Evolutionary conservation across 2,797 vertebrate species (phyloP).

Genomic region (Prunella strophiata): DNA sequence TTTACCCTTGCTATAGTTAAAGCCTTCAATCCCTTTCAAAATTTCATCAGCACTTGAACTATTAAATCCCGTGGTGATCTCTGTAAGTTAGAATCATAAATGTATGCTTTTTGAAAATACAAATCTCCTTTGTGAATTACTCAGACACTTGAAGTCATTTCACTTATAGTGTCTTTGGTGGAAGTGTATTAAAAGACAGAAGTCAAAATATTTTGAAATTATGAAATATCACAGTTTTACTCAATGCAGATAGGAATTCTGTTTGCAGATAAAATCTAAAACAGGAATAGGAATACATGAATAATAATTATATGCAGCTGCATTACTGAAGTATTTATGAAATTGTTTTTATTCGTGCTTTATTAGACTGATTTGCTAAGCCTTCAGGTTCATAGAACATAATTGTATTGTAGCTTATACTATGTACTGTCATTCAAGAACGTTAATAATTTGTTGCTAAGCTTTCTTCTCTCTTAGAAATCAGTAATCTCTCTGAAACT

Average conservation of each 20-base stretch:
- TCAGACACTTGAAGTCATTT: background rate
- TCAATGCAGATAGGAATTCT: background rate
- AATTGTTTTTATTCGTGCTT: background rate
- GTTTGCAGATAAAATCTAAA: conserved; percentile 10
- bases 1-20: background rate
- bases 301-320: background rate
- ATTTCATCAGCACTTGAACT: background rate
- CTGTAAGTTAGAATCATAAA: background rate
- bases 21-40: background rate
- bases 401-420: background rate
- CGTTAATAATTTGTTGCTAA: background rate
- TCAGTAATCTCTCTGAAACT: background rate
- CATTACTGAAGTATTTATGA: background rate
- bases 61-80: background rate
- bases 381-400: background rate
- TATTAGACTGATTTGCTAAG: conserved; percentile 12
- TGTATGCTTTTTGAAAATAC: background rate
- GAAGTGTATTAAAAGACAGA: background rate
- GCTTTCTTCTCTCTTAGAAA: background rate
- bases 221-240: background rate
- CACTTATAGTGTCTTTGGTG: background rate
- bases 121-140: background rate
- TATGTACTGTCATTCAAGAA: background rate
- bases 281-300: background rate
- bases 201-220: conserved; percentile 46